Evolutionary conservation across 2,113 vertebrate species (phyloP).

Genomic region (Redunca redunca): DNA sequence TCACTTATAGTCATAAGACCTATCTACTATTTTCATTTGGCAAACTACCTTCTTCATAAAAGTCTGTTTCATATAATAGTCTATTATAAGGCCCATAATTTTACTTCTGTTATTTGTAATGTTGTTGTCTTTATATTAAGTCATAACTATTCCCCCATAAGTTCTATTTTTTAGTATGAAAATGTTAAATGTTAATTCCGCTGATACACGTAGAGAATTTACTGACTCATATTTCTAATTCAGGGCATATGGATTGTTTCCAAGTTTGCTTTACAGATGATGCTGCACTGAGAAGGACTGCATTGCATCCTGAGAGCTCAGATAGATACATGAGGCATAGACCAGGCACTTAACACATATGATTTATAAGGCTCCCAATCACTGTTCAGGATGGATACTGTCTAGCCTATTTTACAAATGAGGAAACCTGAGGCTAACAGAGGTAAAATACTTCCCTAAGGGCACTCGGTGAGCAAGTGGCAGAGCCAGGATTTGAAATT

Average conservation of each 20-base stretch:
- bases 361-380: neutral
- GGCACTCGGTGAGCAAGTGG: neutral
- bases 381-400: neutral
- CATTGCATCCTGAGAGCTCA: neutral
- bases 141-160: neutral
- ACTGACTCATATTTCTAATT: neutral
- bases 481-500: conserved; percentile 37
- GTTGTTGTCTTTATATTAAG: neutral
- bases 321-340: neutral
- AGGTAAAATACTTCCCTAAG: conserved; percentile 4
- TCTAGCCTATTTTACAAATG: conserved; percentile 42
- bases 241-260: neutral
- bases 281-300: neutral
- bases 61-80: neutral
- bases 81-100: neutral
- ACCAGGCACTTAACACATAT: neutral
- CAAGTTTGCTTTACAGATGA: neutral
- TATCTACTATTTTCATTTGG: neutral
- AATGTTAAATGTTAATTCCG: neutral
- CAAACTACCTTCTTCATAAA: neutral
- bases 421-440: neutral
- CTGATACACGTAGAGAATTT: neutral
- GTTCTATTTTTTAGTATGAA: neutral
- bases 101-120: neutral
- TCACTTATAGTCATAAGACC: neutral